phyloP scores from a whole-genome alignment of 2,797 vertebrate species.

The Leptoclinus maculatus region DNA sequence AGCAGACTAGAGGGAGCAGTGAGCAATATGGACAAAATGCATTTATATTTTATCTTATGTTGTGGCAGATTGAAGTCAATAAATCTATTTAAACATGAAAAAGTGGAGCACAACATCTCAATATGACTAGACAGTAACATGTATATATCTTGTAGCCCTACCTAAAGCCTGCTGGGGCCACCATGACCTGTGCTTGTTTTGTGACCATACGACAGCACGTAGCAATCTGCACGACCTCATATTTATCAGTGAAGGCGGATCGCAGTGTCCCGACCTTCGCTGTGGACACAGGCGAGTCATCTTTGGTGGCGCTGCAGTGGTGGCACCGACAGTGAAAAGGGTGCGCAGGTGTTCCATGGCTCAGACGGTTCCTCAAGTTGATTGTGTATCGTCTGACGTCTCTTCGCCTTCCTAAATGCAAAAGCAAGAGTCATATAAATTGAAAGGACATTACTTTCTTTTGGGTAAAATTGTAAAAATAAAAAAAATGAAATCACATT shows the following conservation, averaged over 20 bases:
- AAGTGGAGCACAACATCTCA: neutral
- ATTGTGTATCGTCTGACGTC: neutral
- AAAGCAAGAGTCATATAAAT: neutral
- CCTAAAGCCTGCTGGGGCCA: neutral
- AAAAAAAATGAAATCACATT: neutral
- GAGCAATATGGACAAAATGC: neutral
- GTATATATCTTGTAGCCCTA: neutral
- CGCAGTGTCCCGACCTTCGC: neutral
- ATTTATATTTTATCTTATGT: neutral
- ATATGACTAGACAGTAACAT: neutral
- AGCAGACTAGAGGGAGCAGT: neutral
- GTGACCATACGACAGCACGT: neutral
- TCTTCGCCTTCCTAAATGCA: neutral
- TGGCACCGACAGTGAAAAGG: too few species aligned
- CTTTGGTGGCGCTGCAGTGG: neutral
- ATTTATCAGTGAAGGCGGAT: neutral
- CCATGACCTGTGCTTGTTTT: neutral
- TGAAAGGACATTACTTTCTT: neutral
- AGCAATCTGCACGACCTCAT: neutral
- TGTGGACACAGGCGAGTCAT: neutral
- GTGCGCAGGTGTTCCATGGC: too few species aligned
- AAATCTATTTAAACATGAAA: neutral
- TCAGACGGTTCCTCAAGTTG: neutral
- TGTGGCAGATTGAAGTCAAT: neutral
- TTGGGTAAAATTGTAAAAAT: neutral